Evolutionary conservation across 2,113 vertebrate species (phyloP).

Genomic region (Pelecanus crispus): DNA sequence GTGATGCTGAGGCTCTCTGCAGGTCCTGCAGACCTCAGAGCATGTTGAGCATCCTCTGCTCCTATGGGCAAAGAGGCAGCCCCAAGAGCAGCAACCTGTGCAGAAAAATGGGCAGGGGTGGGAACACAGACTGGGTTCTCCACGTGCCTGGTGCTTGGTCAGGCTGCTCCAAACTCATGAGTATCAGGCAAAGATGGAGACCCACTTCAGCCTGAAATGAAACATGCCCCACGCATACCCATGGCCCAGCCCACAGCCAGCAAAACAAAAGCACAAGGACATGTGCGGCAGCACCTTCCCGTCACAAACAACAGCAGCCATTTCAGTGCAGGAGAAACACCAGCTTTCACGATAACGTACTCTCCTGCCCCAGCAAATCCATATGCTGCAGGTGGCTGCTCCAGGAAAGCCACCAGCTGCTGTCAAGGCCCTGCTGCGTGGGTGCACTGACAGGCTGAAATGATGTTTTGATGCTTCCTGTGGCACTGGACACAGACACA

Average conservation of each 20-base stretch:
- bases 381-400: neutral
- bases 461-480: neutral
- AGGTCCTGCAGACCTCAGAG: neutral
- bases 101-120: neutral
- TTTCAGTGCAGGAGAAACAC: neutral
- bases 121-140: neutral
- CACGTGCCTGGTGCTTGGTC: neutral
- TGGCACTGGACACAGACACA: neutral
- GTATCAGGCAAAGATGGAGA: neutral
- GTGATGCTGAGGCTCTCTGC: neutral
- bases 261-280: neutral
- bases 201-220: neutral
- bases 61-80: fast-evolving
- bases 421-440: fast-evolving
- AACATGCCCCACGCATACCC: fast-evolving
- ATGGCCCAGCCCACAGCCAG: fast-evolving
- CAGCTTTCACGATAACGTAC: neutral
- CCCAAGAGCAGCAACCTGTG: neutral
- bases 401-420: neutral
- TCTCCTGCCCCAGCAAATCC: neutral
- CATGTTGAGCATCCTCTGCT: neutral
- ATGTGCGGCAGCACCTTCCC: neutral
- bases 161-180: neutral
- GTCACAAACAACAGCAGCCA: neutral
- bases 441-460: neutral